A percentile compares a stretch with the other conserved stretches of the same genome.
Evolutionary conservation across 53 echinoderm and acorn worm species (phyloP).

Genomic region (Holothuria leucospilota): DNA sequence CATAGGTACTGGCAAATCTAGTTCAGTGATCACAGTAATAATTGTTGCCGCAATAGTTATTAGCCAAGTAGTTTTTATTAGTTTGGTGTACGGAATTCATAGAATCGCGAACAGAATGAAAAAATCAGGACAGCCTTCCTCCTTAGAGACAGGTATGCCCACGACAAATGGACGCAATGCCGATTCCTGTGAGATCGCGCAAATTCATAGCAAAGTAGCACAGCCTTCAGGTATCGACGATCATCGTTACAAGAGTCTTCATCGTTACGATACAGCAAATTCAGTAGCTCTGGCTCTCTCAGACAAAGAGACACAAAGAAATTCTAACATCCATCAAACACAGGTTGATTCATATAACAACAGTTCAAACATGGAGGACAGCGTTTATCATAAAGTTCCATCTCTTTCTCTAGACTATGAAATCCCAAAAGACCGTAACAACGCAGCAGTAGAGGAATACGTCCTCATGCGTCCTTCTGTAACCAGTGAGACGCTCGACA

Average conservation of each 20-base stretch:
- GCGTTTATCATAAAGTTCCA: constrained; percentile 9
- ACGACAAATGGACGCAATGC: neutral
- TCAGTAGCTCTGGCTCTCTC: neutral
- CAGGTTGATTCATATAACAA: neutral
- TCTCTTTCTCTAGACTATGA: neutral
- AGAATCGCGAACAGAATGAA: constrained; percentile 34
- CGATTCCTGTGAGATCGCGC: neutral
- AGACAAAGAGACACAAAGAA: neutral
- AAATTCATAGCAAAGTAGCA: no score
- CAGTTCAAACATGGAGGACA: neutral
- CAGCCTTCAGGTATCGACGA: neutral
- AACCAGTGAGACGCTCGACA: neutral
- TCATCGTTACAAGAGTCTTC: constrained; percentile 32
- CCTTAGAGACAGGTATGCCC: neutral
- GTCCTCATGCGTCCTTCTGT: constrained; percentile 27
- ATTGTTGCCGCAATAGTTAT: constrained; percentile 15
- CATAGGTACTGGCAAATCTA: constrained; percentile 3
- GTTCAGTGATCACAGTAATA: neutral
- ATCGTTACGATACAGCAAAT: constrained; percentile 27
- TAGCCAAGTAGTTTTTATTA: constrained; percentile 14
- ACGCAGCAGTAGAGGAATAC: neutral
- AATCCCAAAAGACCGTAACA: neutral
- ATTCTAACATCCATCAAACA: neutral
- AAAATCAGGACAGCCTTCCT: neutral
- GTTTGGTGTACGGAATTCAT: constrained; percentile 15